A percentile compares a stretch with the other conserved stretches of the same genome.
Conservation (phyloP, 2,113 vertebrate genomes). For the Notechis scutatus region DNA sequence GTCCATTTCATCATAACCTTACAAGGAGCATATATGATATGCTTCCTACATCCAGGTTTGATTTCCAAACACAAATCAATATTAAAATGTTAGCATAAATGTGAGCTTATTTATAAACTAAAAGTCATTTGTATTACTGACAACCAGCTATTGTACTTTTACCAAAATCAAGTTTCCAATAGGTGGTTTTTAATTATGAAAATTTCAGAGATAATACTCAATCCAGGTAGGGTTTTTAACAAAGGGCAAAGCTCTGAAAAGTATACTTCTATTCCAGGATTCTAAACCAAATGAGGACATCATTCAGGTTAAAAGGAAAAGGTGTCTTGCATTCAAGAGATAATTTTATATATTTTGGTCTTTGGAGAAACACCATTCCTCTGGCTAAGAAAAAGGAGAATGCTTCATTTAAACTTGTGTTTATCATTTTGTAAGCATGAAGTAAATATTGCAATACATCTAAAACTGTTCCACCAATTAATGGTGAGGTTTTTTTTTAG, state of each 20-base stretch:
- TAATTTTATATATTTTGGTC: not conserved
- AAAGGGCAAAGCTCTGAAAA: not conserved
- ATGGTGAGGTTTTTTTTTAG: not conserved
- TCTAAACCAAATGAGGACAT: not conserved
- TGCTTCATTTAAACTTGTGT: not conserved
- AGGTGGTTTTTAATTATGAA: not conserved
- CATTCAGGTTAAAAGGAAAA: not conserved
- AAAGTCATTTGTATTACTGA: slow-evolving; percentile 21
- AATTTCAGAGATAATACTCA: not conserved
- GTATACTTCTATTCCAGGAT: not conserved
- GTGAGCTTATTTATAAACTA: slow-evolving; percentile 25
- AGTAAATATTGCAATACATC: not conserved
- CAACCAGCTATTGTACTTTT: not conserved
- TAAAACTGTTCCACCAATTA: not conserved
- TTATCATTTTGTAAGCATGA: not conserved
- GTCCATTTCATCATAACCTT: not conserved
- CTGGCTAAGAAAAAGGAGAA: not conserved
- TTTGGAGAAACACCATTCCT: too few species aligned
- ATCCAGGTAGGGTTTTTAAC: not conserved
- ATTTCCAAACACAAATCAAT: slow-evolving; percentile 17
- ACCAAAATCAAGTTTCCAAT: not conserved
- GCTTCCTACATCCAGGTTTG: not conserved
- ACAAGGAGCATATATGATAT: slow-evolving; percentile 5
- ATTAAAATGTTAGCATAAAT: slow-evolving; percentile 13
- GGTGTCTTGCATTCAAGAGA: not conserved